A percentile compares a stretch with the other conserved stretches of the same genome.
Conservation (phyloP, 2,113 vertebrate genomes). For the Nipponia nippon region DNA sequence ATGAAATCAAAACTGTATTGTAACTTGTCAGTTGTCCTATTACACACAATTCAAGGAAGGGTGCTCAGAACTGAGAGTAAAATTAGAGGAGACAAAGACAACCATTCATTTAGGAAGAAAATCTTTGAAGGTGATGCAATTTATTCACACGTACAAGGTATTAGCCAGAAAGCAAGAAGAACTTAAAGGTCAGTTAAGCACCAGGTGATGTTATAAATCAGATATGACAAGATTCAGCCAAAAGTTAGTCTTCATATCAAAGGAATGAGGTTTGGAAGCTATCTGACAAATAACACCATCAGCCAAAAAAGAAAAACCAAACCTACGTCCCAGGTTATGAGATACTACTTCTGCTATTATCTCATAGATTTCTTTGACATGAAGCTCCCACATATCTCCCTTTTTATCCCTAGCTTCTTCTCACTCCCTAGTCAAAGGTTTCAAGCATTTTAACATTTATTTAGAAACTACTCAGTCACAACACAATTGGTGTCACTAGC, state of each 20-base stretch:
- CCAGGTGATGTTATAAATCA: background rate
- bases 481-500: background rate
- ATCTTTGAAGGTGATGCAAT: background rate
- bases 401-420: background rate
- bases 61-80: background rate
- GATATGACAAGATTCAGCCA: background rate
- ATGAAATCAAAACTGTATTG: background rate
- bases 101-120: background rate
- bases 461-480: background rate
- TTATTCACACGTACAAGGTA: background rate
- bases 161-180: background rate
- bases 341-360: background rate
- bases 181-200: background rate
- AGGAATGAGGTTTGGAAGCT: background rate
- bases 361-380: background rate
- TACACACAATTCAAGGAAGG: background rate
- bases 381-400: background rate
- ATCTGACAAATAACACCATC: background rate
- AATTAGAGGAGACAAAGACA: background rate
- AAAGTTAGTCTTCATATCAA: background rate
- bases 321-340: fast-evolving
- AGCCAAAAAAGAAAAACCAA: background rate
- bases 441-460: background rate
- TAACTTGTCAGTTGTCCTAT: background rate
- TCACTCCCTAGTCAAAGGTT: background rate